Evolutionary conservation across 2,888 invertebrate genomes (phyloP), one percentile per base, ranked within the genome.

Genomic region (Tetropium fuscum): DNA sequence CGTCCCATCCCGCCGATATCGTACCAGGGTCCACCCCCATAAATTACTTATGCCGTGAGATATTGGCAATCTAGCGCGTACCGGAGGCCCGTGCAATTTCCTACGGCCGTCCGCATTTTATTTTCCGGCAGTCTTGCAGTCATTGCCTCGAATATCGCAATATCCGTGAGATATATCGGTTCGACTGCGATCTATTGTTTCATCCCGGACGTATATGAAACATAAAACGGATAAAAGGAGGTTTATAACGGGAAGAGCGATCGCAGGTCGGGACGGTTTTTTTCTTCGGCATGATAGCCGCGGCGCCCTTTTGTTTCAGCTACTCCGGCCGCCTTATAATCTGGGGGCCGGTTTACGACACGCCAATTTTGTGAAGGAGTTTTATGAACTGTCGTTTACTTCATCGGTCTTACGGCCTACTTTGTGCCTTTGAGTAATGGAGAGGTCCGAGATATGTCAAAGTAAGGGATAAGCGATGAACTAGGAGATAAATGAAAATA

Each of bases 91-190:
- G 43, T 30, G 49, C 44, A 57, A 48, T 57, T 49, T 57, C 43
- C 25, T 38, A 20, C 32, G 43, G 41, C 40, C 30, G 43, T 43
- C 36, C 56, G 43, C 49, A 57, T 57, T 57, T 49, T 57, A 57
- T 47, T 63, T 63, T 60, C 54, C 63, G 40, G 45, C 62, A 63
- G 60, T 60, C 60, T 58, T 58, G 62, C 49, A 62, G 62, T 65
- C 65, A 61, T 62, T 62, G 59, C 60, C 57, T 49, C 48, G 54
- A 56, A 65, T 60, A 59, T 65, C 56, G 65, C 65, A 63, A 65
- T 65, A 63, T 63, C 60, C 48, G 27, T 60, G 60, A 65, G 63
- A 63, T 65, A 65, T 65, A 40, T 40, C 40, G 38, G 40, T 13
- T 40, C 51, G 30, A 40, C 25, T 18, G 18, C 38, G 30, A 47